Percentiles rank a stretch among this genome's conserved stretches.
These are phyloP conservation scores for Aphrophora alni DNA, from an alignment of 2,888 invertebrate genomes.

Conservation along the genomic window DNA sequence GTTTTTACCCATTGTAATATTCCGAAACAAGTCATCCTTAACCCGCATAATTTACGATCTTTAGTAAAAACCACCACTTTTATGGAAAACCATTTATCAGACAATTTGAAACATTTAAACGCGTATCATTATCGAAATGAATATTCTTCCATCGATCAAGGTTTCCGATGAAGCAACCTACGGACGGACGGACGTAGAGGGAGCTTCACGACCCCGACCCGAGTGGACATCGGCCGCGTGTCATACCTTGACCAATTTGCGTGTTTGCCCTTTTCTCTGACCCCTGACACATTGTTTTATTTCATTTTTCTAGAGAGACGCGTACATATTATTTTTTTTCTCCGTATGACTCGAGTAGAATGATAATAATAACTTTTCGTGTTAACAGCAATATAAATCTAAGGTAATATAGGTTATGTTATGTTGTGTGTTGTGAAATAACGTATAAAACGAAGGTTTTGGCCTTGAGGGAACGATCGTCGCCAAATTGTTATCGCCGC, in stretches of 20 bases:
- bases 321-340: background rate
- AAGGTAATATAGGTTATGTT: too few relatives aligned
- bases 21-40: background rate
- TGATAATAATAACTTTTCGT: background rate
- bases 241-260: background rate
- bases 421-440: background rate
- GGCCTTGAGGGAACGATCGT: background rate
- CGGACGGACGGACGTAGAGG: too few relatives aligned
- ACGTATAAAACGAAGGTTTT: too few relatives aligned
- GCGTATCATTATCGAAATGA: background rate
- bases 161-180: too few relatives aligned
- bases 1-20: too few relatives aligned
- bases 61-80: background rate
- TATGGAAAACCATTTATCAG: background rate
- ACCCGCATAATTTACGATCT: background rate
- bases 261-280: background rate
- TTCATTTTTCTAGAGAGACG: background rate
- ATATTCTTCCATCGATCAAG: too few relatives aligned
- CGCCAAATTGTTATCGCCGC: background rate
- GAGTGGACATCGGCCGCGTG: background rate
- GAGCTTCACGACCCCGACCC: background rate
- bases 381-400: background rate
- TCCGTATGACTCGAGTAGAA: background rate
- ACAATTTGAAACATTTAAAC: background rate
- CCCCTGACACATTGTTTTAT: background rate